Evolutionary conservation across 2,797 vertebrate genomes (phyloP), one percentile per base, ranked within the genome.

Genomic region (Buceros bicornis): DNA sequence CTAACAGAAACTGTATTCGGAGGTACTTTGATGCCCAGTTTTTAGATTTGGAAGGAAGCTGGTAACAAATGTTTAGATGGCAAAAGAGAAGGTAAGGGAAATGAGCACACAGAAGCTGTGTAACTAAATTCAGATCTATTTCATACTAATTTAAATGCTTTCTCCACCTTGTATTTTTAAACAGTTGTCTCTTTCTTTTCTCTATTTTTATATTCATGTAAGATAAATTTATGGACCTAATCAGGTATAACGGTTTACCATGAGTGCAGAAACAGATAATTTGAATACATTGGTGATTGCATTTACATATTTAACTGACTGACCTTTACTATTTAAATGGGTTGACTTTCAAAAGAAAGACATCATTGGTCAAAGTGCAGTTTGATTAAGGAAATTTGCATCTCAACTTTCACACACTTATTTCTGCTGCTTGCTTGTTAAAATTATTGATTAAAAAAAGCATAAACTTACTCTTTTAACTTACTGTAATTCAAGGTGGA

Each of bases 331-430:
- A 22, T 33, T 89, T 82, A 95, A 84, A 76, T 47, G 16, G 8
- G 1, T 35, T 94, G 50, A 67, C 13, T 85, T 96, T 50, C 28
- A 80, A 51, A 91, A 90, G 25, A 79, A 77, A 64, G 13, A 48
- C 45, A 86, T 48, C n/a, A 48, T 5, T 37, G 48, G 50, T 21
- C 13, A 89, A 61, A 96, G 35, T 37, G 66, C 5, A 69, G 21
- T 78, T 76, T 61, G 25, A 73, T 91, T 82, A 90, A 64, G 15
- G 42, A 48, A 93, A 90, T 71, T 86, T 94, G 16, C 40, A 82
- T 77, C 35, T 82, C 43, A 82, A 21, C 21, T 82, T 86, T 78
- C 58, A 81, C 13, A 21, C 14, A 17, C 29, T 42, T 66, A 65
- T 51, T 83, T 89, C 50, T 92, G 25, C 7, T 10, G 58, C 20